These are phyloP conservation scores for Drosophila serrata DNA, from an alignment of 1,140 invertebrate species.

Conservation along the genomic window DNA sequence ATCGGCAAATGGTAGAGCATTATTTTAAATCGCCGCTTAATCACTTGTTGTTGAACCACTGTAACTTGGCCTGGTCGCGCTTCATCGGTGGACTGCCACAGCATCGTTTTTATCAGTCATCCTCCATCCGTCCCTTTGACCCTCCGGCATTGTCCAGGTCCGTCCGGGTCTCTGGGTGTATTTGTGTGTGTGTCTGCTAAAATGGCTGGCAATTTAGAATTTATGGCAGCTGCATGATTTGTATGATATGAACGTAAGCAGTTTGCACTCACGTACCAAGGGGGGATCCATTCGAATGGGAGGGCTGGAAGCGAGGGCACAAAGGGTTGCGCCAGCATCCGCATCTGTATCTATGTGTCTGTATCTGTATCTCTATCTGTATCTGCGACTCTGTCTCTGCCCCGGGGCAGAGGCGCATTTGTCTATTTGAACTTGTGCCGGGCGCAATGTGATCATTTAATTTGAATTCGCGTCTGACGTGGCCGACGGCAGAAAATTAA, in stretches of 20 bases:
- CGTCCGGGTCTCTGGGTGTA: conserved; percentile 9
- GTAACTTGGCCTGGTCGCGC: conserved; percentile 21
- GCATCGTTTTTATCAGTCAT: conserved; percentile 78
- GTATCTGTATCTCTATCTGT: conserved; percentile 10
- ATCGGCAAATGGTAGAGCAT: conserved; percentile 19
- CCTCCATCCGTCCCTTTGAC: conserved; percentile 42
- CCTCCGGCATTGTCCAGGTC: conserved; percentile 45
- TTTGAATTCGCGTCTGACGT: conserved; percentile 75
- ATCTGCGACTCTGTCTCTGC: conserved; percentile 9
- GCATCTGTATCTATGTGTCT: conserved; percentile 35
- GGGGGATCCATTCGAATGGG: conserved; percentile 22
- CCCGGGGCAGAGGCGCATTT: conserved; percentile 54
- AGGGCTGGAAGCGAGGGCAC: conserved; percentile 32
- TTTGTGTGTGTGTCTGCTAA: conserved; percentile 50
- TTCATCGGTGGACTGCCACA: conserved; percentile 24
- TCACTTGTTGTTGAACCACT: conserved; percentile 29
- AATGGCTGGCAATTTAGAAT: conserved; percentile 83
- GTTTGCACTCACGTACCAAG: conserved; percentile 77
- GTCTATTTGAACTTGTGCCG: conserved; percentile 64
- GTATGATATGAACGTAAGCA: conserved; percentile 82
- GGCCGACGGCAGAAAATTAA: conserved; percentile 43
- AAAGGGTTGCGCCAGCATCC: conserved; percentile 54
- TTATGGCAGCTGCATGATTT: conserved; percentile 84
- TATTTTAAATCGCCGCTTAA: conserved; percentile 33
- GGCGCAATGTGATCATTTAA: conserved; percentile 76